Conservation (phyloP, 2,888 invertebrate species). For the Ochlodes sylvanus region DNA sequence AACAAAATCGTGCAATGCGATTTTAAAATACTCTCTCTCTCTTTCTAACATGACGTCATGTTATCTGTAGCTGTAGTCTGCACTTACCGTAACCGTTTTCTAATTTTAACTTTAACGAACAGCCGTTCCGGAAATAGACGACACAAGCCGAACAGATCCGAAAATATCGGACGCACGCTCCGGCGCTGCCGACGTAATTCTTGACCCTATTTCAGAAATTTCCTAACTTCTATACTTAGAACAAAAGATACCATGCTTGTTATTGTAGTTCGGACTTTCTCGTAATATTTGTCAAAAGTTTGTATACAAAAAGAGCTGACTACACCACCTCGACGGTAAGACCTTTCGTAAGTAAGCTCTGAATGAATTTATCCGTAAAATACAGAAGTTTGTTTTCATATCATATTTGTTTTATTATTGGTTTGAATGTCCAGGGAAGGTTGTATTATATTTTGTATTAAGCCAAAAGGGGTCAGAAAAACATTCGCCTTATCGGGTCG, state of each 20-base stretch:
- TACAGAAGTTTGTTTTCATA: too few relatives aligned
- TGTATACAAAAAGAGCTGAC: too few relatives aligned
- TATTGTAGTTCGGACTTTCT: background rate
- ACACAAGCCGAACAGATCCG: constrained; percentile 57
- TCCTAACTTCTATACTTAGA: constrained; percentile 54
- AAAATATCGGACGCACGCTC: constrained; percentile 72
- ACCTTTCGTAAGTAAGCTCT: too few relatives aligned
- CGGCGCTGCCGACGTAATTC: constrained; percentile 71
- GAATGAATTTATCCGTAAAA: too few relatives aligned
- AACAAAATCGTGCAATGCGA: background rate
- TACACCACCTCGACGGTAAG: too few relatives aligned
- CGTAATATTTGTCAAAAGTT: too few relatives aligned
- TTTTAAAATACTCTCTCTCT: background rate
- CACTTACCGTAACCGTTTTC: constrained; percentile 51
- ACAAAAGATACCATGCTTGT: constrained; percentile 17
- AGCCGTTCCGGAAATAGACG: constrained; percentile 55
- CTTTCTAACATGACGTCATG: background rate
- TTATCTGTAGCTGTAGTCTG: constrained; percentile 1
- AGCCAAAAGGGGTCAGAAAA: too few relatives aligned
- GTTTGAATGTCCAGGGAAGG: too few relatives aligned
- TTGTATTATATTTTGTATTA: too few relatives aligned
- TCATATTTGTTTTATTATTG: too few relatives aligned
- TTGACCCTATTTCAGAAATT: constrained; percentile 81
- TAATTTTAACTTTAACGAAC: constrained; percentile 68
- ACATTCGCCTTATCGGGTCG: too few relatives aligned